Evolutionary conservation across 1,140 invertebrate genomes (phyloP), one percentile per base, ranked within the genome.

Genomic region (Zaprionus lachaisei): DNA sequence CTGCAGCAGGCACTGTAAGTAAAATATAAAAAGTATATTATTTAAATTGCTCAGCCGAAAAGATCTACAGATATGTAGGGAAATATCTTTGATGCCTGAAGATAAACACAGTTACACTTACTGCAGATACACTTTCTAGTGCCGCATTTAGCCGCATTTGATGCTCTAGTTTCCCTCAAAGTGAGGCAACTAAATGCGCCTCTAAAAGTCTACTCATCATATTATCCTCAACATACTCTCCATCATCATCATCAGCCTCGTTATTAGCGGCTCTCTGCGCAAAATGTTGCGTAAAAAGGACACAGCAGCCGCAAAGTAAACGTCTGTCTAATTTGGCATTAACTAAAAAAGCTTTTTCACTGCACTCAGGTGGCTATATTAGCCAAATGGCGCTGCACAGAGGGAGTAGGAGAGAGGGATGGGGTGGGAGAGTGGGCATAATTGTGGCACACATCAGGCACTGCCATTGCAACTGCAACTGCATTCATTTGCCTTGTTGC

Each of bases 311-410:
- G 63, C 49, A 55, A 72, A 28, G 49, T 81, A 84, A 89, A 81
- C 79, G 85, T 72, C 67, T 77, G 81, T 79, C 85, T 89, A 89
- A 89, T 90, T 89, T 90, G 84, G 81, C 84, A 89, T 76, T 73
- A 73, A 55, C 80, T 80, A 78, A 75, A 72, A 63, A 79, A 72
- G 49, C 63, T 64, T 57, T 74, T 66, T 41, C 67, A 17, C n/a
- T 76, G 77, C 77, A 70, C 77, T 79, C 71, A 72, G 67, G 26
- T 44, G 26, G 26, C 20, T 44, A 56, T 66, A 72, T 72, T 77
- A 77, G 68, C 74, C 41, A 72, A 77, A 72, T 76, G 73, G 3
- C 34, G 38, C 17, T 15, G 22, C 14, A 56, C 31, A 34, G 31
- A 31, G 28, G 5, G 6, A 28, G 26, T 28, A 28, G 26, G 17